Conservation (phyloP, 2,113 vertebrate genomes). For the Cygnus atratus region DNA sequence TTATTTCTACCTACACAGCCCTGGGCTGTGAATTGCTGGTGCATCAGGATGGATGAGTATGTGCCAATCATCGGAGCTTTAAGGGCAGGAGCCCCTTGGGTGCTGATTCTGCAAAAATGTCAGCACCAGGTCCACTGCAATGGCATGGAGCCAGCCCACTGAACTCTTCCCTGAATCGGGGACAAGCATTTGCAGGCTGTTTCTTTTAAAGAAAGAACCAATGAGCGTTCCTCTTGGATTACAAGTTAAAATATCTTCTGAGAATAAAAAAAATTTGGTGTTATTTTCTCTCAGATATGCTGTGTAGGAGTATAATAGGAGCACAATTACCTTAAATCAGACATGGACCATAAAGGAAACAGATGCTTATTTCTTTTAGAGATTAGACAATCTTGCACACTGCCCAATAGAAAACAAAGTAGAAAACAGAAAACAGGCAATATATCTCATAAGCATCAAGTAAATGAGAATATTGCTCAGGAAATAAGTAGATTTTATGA, state of each 20-base stretch:
- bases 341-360: slow-evolving; percentile 24
- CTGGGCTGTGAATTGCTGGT: background rate
- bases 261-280: background rate
- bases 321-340: background rate
- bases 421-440: background rate
- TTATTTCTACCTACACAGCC: background rate
- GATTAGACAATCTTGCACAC: slow-evolving; percentile 10
- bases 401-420: slow-evolving; percentile 4
- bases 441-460: background rate
- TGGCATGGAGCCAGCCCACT: background rate
- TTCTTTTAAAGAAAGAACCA: background rate
- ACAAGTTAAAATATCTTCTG: background rate
- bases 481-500: slow-evolving; percentile 22
- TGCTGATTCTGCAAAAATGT: background rate
- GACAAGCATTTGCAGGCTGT: background rate
- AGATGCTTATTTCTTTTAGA: slow-evolving; percentile 47
- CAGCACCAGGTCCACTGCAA: background rate
- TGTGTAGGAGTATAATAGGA: background rate
- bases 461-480: slow-evolving; percentile 13
- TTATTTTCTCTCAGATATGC: background rate
- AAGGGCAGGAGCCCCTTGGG: background rate
- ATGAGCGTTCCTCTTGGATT: background rate
- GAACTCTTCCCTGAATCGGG: rapidly evolving
- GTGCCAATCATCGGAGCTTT: background rate
- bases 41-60: background rate